These are phyloP conservation scores for Bolinopsis microptera DNA, from an alignment of 37 sponge, comb jelly and placozoan genomes.

Conservation along the genomic window DNA sequence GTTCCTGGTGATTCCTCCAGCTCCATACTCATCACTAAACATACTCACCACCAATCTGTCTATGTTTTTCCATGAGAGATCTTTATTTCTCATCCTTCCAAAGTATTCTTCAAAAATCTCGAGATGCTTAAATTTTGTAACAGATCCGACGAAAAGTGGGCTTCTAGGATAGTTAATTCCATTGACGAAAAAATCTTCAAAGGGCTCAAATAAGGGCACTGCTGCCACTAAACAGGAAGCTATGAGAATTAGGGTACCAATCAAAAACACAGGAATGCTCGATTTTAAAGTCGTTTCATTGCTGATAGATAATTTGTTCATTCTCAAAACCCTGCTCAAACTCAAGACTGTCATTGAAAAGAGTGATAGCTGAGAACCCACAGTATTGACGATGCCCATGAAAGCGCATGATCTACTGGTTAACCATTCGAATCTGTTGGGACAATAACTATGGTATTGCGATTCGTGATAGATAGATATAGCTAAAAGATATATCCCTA, in stretches of 20 bases:
- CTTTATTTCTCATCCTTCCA: neutral
- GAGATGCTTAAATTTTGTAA: neutral
- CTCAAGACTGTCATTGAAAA: constrained; percentile 27
- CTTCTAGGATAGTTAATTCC: neutral
- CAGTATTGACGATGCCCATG: neutral
- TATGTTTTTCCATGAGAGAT: neutral
- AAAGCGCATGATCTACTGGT: neutral
- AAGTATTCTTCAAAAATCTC: neutral
- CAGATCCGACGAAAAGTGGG: neutral
- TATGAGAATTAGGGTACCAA: neutral
- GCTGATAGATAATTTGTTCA: neutral
- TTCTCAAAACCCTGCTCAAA: neutral
- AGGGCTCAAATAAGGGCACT: neutral
- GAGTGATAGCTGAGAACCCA: neutral
- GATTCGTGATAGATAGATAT: neutral
- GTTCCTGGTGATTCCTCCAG: neutral
- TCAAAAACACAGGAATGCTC: neutral
- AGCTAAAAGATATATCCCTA: neutral
- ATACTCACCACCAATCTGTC: neutral
- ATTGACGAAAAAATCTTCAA: constrained; percentile 40
- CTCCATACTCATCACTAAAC: constrained; percentile 8
- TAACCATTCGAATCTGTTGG: neutral
- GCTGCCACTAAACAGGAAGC: neutral
- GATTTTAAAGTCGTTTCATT: neutral
- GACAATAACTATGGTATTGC: neutral